Percentiles rank a stretch among this genome's conserved stretches.
phyloP scores from a whole-genome alignment of 2,113 vertebrate genomes.

The Onychostruthus taczanowskii region DNA sequence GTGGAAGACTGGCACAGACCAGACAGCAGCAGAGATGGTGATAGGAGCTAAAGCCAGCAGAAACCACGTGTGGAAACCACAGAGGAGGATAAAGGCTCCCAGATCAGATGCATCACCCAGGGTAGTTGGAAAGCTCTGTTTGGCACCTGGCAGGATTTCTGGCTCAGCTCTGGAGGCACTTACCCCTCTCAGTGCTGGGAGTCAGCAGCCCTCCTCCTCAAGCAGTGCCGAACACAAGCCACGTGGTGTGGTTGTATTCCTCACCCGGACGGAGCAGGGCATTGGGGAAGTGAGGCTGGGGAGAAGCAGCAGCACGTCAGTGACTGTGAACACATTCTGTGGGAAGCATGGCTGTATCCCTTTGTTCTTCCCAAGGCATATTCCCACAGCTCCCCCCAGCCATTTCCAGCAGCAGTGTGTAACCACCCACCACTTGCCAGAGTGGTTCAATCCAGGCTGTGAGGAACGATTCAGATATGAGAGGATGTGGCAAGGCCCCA shows the following conservation, averaged over 20 bases:
- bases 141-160: background rate
- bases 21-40: background rate
- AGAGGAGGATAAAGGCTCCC: background rate
- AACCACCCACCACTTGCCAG: rapidly evolving
- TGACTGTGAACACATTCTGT: rapidly evolving
- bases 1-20: background rate
- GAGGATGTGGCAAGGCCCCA: background rate
- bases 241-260: slow-evolving; percentile 83
- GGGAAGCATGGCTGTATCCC: rapidly evolving
- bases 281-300: slow-evolving; percentile 84
- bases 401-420: background rate
- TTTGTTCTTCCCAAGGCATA: background rate
- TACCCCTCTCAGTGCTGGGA: background rate
- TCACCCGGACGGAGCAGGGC: slow-evolving; percentile 80
- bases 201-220: slow-evolving; percentile 10
- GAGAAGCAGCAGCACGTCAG: background rate
- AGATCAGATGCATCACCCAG: background rate
- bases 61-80: background rate
- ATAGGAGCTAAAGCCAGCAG: background rate
- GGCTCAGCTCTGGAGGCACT: background rate
- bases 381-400: rapidly evolving
- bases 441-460: background rate
- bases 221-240: slow-evolving; percentile 74
- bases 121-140: background rate
- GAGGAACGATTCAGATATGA: background rate